phyloP scores from a whole-genome alignment of 2,797 vertebrate species.

The Spatula versicolor region DNA sequence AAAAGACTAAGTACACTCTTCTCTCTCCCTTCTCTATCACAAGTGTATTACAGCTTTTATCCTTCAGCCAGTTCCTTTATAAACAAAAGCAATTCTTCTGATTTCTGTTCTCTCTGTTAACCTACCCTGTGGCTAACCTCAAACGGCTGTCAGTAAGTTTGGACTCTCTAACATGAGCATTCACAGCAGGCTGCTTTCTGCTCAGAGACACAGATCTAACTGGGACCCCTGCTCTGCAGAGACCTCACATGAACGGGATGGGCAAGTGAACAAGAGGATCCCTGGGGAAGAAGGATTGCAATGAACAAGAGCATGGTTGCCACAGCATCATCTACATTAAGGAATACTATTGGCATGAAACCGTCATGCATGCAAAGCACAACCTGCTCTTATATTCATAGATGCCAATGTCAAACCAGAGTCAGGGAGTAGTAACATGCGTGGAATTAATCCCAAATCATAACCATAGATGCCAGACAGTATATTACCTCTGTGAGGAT shows the following conservation, averaged over 20 bases:
- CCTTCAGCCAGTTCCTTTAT: background rate
- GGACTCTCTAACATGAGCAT: background rate
- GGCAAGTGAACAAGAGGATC: background rate
- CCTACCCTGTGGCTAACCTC: background rate
- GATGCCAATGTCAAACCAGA: background rate
- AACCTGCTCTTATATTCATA: background rate
- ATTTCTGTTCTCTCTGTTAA: background rate
- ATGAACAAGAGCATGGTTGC: background rate
- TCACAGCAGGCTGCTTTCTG: background rate
- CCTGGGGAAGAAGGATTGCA: background rate
- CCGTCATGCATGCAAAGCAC: background rate
- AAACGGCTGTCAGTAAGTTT: background rate
- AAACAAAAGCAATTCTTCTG: background rate
- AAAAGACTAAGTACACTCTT: background rate
- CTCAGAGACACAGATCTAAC: background rate
- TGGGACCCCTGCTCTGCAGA: background rate
- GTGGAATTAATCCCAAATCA: background rate
- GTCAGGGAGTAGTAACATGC: background rate
- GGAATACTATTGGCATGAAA: background rate
- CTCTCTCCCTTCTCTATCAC: background rate
- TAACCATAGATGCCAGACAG: background rate
- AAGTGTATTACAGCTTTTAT: background rate
- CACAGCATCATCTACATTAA: background rate
- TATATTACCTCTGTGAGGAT: slow-evolving; percentile 82
- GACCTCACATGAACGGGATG: background rate